Evolutionary conservation across 2,888 invertebrate genomes (phyloP).

Genomic region (Bembecia ichneumoniformis): DNA sequence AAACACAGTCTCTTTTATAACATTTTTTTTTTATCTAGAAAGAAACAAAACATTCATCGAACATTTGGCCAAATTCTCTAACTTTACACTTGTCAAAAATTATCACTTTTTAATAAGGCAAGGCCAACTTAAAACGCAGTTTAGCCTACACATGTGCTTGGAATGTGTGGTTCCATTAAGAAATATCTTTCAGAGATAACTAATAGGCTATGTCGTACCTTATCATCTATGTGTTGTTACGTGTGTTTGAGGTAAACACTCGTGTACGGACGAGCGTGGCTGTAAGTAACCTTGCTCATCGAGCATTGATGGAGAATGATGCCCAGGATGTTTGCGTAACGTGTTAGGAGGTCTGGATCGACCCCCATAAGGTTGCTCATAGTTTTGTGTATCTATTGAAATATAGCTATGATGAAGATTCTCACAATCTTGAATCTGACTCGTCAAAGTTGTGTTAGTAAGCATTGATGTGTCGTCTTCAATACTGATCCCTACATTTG

Average conservation of each 20-base stretch:
- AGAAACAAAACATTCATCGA: slow-evolving; percentile 42
- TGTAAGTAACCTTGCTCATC: slow-evolving; percentile 70
- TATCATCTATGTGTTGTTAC: slow-evolving; percentile 62
- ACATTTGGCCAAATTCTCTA: slow-evolving; percentile 44
- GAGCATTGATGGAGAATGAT: slow-evolving; percentile 58
- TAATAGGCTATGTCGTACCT: slow-evolving; percentile 30
- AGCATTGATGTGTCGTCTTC: slow-evolving; percentile 75
- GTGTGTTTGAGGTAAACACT: slow-evolving; percentile 67
- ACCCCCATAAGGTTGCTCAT: slow-evolving; percentile 63
- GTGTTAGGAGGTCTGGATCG: slow-evolving; percentile 61
- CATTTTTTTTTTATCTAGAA: slow-evolving; percentile 29
- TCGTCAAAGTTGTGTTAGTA: slow-evolving; percentile 74
- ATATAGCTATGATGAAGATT: slow-evolving; percentile 79
- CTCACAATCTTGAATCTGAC: slow-evolving; percentile 76
- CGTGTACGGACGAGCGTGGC: slow-evolving; percentile 65
- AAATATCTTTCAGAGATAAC: slow-evolving; percentile 57
- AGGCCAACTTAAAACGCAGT: slow-evolving; percentile 48
- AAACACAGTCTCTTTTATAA: slow-evolving; percentile 47
- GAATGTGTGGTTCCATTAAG: slow-evolving; percentile 67
- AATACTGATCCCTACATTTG: slow-evolving; percentile 65
- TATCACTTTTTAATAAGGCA: slow-evolving; percentile 57
- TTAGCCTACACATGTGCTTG: slow-evolving; percentile 61
- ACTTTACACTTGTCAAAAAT: slow-evolving; percentile 30
- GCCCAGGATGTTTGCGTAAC: slow-evolving; percentile 56
- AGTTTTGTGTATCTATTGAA: slow-evolving; percentile 74